Evolutionary conservation across 2,888 invertebrate species (phyloP).

Genomic region (Liopterus haemorrhoidalis): DNA sequence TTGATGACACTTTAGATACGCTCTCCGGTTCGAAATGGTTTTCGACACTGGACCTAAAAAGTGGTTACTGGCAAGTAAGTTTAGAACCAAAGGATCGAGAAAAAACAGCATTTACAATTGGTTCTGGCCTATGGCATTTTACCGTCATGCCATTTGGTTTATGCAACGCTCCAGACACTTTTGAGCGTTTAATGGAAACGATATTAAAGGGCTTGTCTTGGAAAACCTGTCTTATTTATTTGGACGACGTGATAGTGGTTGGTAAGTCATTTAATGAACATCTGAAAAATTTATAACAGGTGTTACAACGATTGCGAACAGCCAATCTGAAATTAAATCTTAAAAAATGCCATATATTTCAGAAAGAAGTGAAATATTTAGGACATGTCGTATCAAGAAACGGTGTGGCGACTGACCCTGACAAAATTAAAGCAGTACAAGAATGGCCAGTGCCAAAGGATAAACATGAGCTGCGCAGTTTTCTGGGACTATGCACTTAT

Average conservation of each 20-base stretch:
- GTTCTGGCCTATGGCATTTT: not conserved
- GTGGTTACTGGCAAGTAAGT: no score
- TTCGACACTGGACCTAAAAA: no score
- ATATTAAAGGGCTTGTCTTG: conserved; percentile 24
- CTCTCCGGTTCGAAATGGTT: no score
- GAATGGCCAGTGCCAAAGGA: conserved; percentile 28
- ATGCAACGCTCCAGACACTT: conserved; percentile 9
- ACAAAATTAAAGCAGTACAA: conserved; percentile 25
- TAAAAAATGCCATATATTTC: conserved; percentile 21
- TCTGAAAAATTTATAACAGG: no score
- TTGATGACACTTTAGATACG: no score
- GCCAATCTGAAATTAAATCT: conserved; percentile 29
- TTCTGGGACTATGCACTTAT: conserved; percentile 33
- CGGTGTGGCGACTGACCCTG: conserved; percentile 27
- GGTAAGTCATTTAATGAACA: conserved; percentile 24
- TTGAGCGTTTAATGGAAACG: conserved; percentile 31
- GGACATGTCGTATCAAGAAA: conserved; percentile 25
- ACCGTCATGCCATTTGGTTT: conserved; percentile 5
- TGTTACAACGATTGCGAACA: conserved; percentile 24
- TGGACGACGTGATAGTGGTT: conserved; percentile 30
- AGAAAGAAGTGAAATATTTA: conserved; percentile 24
- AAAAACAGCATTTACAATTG: no score
- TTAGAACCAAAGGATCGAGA: no score
- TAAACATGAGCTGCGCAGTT: conserved; percentile 26
- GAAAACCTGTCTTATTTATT: conserved; percentile 29